These are phyloP conservation scores for Eriosoma lanigerum DNA, from an alignment of 1,140 invertebrate species.

Conservation along the genomic window DNA sequence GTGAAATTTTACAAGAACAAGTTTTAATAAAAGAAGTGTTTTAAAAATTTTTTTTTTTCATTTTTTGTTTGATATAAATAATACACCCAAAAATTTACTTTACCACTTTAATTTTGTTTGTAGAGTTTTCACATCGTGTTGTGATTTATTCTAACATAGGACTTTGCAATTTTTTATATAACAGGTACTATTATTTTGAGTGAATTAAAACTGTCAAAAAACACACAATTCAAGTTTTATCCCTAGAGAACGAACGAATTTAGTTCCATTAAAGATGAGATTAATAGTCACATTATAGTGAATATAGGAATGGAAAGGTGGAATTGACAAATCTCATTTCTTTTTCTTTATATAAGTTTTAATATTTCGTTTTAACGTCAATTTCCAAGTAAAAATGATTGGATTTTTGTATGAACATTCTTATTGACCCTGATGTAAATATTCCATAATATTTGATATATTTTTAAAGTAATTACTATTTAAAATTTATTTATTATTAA, in stretches of 20 bases:
- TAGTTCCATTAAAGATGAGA: background rate
- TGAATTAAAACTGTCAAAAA: slow-evolving; percentile 28
- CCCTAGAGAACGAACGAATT: background rate
- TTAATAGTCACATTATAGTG: background rate
- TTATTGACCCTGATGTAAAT: background rate
- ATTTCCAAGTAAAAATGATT: background rate
- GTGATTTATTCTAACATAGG: background rate
- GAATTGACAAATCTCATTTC: background rate
- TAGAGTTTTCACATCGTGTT: background rate
- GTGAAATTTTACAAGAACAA: too few relatives aligned
- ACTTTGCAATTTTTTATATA: background rate
- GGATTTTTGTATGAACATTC: background rate
- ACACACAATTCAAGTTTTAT: background rate
- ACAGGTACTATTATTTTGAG: background rate
- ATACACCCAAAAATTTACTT: background rate
- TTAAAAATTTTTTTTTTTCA: too few relatives aligned
- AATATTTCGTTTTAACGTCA: background rate
- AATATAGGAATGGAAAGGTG: background rate
- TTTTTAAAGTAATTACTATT: too few relatives aligned
- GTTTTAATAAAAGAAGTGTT: too few relatives aligned
- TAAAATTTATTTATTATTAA: too few relatives aligned
- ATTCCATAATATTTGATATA: too few relatives aligned
- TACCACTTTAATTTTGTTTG: background rate
- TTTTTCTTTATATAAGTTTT: background rate
- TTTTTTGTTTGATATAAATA: too few relatives aligned